Base-by-base conservation (phyloP, 2,113 vertebrate genomes). In the Cinclus cinclus region DNA sequence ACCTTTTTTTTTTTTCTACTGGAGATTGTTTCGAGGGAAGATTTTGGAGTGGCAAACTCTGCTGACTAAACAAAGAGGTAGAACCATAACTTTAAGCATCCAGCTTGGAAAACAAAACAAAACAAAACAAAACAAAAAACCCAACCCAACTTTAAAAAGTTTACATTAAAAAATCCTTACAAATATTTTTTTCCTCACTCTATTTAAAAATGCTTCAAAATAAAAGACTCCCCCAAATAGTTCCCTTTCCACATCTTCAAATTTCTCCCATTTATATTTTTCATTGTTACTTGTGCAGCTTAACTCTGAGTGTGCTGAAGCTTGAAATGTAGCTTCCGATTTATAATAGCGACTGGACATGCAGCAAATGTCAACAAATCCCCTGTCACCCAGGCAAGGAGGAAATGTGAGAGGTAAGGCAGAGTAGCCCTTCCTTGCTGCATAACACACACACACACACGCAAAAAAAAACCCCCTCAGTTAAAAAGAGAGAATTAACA, bases 291-390 rank as follows among this genome's bases (percentile, higher is more conserved):
- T 96, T 97, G 83, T 90, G 83, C 89, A 97, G 96, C 96, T 97
- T 97, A 97, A 98, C 97, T 97, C 92, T 96, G 97, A 97, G 95
- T 79, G 71, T 97, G 97, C 95, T 97, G 97, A 97, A 97, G 96
- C 97, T 97, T 98, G 96, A 97, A 98, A 97, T 97, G 95, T 95
- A 92, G 94, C 97, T 97, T 97, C 92, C 23, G 60, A 97, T 95
- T 97, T 92, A 96, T 97, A 98, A 97, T 95, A 98, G 96, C 69
- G 97, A 97, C 86, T 96, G 96, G 92, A 94, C 92, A 98, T 97
- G 92, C 89, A 90, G 97, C 96, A 98, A 98, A 98, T 98, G 95
- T 97, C 97, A 98, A 97, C 97, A 97, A 97, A 98, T 97, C 93
- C 96, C 96, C 64, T 94, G 94, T 84, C 90, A 89, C 92, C 86